These are phyloP conservation scores for Grammomys dolichurus DNA, from an alignment of 2,113 vertebrate genomes.

Conservation along the genomic window DNA sequence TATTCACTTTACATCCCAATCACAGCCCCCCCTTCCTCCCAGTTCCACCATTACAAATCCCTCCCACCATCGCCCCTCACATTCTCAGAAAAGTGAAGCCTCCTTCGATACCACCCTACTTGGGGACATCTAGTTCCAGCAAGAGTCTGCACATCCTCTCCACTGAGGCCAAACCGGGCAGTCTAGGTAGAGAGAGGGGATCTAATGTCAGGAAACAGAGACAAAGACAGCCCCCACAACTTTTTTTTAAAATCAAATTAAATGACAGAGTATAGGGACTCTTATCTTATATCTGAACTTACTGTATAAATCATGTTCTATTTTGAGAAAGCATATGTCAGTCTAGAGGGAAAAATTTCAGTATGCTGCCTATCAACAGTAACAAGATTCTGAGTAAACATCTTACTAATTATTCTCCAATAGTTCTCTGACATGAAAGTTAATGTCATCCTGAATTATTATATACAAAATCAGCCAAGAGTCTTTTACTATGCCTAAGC, in stretches of 20 bases:
- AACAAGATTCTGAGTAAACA: not conserved
- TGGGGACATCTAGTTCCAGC: too few relatives aligned
- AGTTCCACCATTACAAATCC: too few relatives aligned
- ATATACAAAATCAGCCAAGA: not conserved
- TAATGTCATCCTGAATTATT: not conserved
- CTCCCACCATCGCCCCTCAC: too few relatives aligned
- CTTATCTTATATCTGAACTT: not conserved
- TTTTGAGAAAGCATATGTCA: slow-evolving; percentile 47
- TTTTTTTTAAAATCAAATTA: not conserved
- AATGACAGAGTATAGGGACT: not conserved
- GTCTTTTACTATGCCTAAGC: not conserved
- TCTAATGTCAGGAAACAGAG: too few relatives aligned
- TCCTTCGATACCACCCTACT: too few relatives aligned
- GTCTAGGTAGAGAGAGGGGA: too few relatives aligned
- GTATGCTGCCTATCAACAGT: not conserved
- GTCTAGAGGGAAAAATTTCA: slow-evolving; percentile 3
- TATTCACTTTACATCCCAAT: too few relatives aligned
- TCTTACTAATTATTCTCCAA: not conserved
- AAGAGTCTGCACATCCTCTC: too few relatives aligned
- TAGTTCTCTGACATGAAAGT: not conserved
- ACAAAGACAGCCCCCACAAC: too few relatives aligned
- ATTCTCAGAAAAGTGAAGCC: too few relatives aligned
- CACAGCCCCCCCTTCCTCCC: too few relatives aligned
- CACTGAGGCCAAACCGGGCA: too few relatives aligned
- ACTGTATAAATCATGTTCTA: not conserved